phyloP scores from a whole-genome alignment of 2,888 invertebrate species.

The Cheilosia soror region DNA sequence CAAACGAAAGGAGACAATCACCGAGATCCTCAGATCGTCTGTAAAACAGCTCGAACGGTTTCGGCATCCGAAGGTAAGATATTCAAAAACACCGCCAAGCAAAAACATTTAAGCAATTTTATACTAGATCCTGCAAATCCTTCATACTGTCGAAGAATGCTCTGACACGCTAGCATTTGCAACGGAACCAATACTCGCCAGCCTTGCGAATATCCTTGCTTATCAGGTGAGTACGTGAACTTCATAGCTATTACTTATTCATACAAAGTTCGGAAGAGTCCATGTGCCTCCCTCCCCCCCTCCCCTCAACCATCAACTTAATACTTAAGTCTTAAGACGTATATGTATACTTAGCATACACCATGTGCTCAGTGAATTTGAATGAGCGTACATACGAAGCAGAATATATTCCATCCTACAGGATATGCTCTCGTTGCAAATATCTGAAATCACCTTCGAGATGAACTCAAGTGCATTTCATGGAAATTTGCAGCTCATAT shows the following conservation, averaged over 20 bases:
- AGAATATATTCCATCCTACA: not conserved
- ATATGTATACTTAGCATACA: slow-evolving; percentile 2
- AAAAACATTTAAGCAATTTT: slow-evolving; percentile 19
- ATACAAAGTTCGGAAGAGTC: slow-evolving; percentile 3
- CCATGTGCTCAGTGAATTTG: slow-evolving; percentile 21
- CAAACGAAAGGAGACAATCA: slow-evolving; percentile 94
- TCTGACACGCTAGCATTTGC: slow-evolving; percentile 96
- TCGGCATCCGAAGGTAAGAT: slow-evolving; percentile 90
- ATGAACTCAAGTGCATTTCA: slow-evolving; percentile 40
- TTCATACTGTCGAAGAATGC: slow-evolving; percentile 92
- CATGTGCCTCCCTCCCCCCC: not conserved
- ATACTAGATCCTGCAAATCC: slow-evolving; percentile 86
- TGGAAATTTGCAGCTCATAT: slow-evolving; percentile 47
- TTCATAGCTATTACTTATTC: not conserved
- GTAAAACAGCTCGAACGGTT: slow-evolving; percentile 92
- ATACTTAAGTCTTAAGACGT: not conserved
- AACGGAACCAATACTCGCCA: slow-evolving; percentile 95
- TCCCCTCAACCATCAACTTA: not conserved
- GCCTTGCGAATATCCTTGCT: slow-evolving; percentile 94
- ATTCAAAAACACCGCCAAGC: not conserved
- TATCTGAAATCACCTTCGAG: slow-evolving; percentile 56
- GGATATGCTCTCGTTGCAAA: slow-evolving; percentile 52
- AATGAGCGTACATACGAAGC: slow-evolving; percentile 18
- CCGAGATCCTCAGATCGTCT: slow-evolving; percentile 92
- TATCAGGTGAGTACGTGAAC: slow-evolving; percentile 87